phyloP scores from a whole-genome alignment of 1,140 invertebrate species.

The Monomorium pharaonis region DNA sequence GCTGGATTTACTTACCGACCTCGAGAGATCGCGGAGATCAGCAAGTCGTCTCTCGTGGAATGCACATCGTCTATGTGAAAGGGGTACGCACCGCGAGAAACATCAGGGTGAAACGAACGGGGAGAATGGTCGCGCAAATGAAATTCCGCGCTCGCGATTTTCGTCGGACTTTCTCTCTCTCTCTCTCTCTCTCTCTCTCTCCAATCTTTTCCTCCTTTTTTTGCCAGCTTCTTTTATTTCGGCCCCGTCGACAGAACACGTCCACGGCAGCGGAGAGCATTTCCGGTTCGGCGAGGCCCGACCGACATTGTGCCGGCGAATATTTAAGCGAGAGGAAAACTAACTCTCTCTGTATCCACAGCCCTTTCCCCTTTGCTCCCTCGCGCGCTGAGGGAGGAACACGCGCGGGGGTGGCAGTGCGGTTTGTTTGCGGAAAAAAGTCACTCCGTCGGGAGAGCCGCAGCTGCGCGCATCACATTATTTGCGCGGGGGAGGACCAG shows the following conservation, averaged over 20 bases:
- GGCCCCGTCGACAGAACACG: conserved; percentile 46
- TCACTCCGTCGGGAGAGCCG: conserved; percentile 57
- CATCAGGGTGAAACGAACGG: conserved; percentile 33
- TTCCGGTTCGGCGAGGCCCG: conserved; percentile 51
- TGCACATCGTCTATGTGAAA: neutral
- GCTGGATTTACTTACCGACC: neutral
- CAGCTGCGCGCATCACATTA: conserved; percentile 60
- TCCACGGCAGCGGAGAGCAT: conserved; percentile 54
- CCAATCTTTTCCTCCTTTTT: neutral
- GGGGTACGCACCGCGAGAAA: neutral
- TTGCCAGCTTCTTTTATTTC: conserved; percentile 25
- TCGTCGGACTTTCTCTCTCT: conserved; percentile 12
- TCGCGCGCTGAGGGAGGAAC: neutral
- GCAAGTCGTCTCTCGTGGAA: conserved; percentile 31
- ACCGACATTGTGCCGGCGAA: conserved; percentile 37
- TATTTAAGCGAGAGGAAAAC: conserved; percentile 64
- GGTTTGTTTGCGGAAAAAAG: conserved; percentile 63
- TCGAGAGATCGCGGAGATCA: conserved; percentile 33
- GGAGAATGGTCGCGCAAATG: conserved; percentile 53
- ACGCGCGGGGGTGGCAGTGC: conserved; percentile 26
- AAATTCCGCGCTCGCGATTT: conserved; percentile 63
- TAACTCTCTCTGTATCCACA: conserved; percentile 35
- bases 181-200: neutral
- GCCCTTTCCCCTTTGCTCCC: neutral
- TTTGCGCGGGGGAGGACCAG: conserved; percentile 29